These are phyloP conservation scores for Lagria hirta DNA, from an alignment of 2,888 invertebrate species.

Conservation along the genomic window DNA sequence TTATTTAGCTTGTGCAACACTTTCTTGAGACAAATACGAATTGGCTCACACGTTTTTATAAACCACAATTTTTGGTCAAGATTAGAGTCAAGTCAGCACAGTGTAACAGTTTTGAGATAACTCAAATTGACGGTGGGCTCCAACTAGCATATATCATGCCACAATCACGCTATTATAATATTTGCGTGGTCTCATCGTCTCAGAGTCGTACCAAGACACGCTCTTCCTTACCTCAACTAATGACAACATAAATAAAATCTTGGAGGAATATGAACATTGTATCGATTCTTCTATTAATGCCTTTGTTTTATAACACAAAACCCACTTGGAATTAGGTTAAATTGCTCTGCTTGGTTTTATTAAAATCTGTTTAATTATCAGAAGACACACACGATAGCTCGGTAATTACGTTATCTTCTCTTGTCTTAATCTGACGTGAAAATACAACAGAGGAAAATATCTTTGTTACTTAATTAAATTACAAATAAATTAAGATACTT, in stretches of 20 bases:
- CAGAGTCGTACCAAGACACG: conserved; percentile 51
- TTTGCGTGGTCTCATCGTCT: conserved; percentile 51
- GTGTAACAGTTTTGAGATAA: too few species aligned
- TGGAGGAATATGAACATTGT: conserved; percentile 36
- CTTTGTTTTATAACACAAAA: conserved; percentile 19
- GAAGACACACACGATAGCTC: too few species aligned
- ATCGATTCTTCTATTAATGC: conserved; percentile 37
- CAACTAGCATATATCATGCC: conserved; percentile 47
- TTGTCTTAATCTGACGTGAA: too few species aligned
- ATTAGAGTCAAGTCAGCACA: too few species aligned
- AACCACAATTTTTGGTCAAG: too few species aligned
- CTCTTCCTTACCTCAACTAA: conserved; percentile 48
- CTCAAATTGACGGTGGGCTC: conserved; percentile 28
- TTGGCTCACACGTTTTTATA: too few species aligned
- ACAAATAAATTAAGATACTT: too few species aligned
- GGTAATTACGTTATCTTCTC: too few species aligned
- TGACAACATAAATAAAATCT: conserved; percentile 49
- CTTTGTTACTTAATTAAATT: too few species aligned
- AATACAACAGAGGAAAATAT: too few species aligned
- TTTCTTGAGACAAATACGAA: too few species aligned
- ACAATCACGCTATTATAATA: conserved; percentile 50
- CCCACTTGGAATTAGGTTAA: conserved; percentile 19
- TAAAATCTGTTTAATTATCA: neutral
- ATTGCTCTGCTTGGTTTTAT: conserved; percentile 15
- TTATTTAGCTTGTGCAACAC: too few species aligned